Evolutionary conservation across 1,140 invertebrate species (phyloP), one percentile per base, ranked within the genome.

Genomic region (Meloidogyne floridensis): DNA sequence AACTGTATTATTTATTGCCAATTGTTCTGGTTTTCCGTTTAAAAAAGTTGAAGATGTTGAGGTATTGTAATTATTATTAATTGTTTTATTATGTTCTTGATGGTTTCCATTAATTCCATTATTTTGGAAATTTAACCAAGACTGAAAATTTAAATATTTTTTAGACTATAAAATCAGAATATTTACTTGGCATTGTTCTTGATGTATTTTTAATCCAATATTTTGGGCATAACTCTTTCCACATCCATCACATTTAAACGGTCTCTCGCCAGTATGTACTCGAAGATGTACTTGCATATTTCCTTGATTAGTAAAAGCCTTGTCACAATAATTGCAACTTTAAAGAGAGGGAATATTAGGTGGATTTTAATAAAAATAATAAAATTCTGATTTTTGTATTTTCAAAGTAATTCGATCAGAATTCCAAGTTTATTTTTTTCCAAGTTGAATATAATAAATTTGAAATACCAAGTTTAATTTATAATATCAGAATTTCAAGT

Each of bases 221-320:
- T 90, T 89, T 76, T 90, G 88, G 1, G 84, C 87, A 82, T 88
- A 89, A 47, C 84, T 71, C 59, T 88, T 86, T n/a, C 82, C 84
- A 79, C 88, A 89, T 6, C 81, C 86, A 10, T 82, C 80, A 80
- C 88, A 89, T 69, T 83, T 82, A 72, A 83, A 94, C 2, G 94
- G 94, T 83, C 93, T 92, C 87, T 95, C 94, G 72, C 94, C 94
- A 32, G 94, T 94, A 90, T 97, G 95, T 43, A 94, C 95, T 77
- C 95, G 93, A 85, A 95, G 92, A 89, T 97, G 95, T 32, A 89
- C 94, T 81, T 82, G 86, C 86, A 84, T 90, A 79, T 87, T 90
- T 79, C 92, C 92, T 86, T 92, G 92, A 43, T 92, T 87, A 80
- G 92, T 92, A 85, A 93, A 93, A 69, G 90, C 90, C 85, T 92